These are phyloP conservation scores for Pipa parva DNA, from an alignment of 2,113 vertebrate species.

Conservation along the genomic window DNA sequence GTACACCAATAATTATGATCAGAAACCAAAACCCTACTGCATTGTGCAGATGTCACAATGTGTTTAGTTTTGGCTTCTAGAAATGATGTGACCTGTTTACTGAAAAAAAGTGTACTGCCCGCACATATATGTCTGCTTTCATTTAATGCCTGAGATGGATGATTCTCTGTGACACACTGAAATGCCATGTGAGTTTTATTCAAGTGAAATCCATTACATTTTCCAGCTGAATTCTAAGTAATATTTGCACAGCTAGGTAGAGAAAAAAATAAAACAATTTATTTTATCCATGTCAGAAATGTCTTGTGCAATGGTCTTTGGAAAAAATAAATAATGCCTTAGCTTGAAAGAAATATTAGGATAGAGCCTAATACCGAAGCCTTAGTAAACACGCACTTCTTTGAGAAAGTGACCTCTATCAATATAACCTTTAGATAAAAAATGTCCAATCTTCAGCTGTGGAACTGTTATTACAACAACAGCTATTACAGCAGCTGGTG, in stretches of 20 bases:
- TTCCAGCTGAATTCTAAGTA: neutral
- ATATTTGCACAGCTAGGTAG: no score
- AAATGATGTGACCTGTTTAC: conserved; percentile 10
- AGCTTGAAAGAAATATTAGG: no score
- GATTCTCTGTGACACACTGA: conserved; percentile 25
- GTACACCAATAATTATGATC: no score
- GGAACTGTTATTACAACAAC: no score
- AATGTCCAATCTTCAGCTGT: no score
- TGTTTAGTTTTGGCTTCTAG: conserved; percentile 31
- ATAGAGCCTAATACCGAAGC: no score
- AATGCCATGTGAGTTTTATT: neutral
- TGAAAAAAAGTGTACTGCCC: conserved; percentile 22
- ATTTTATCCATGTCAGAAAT: neutral
- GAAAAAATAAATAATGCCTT: no score
- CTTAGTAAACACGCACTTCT: no score
- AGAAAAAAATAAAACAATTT: neutral
- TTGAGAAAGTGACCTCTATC: no score
- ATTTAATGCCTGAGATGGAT: conserved; percentile 14
- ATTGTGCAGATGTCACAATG: conserved; percentile 18
- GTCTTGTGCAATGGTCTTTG: neutral
- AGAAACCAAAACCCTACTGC: neutral
- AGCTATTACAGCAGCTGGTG: no score
- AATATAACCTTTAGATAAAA: no score
- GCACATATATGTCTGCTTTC: neutral
- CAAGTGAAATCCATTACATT: neutral